phyloP scores from a whole-genome alignment of 2,888 invertebrate species.

The Sisyra terminalis region DNA sequence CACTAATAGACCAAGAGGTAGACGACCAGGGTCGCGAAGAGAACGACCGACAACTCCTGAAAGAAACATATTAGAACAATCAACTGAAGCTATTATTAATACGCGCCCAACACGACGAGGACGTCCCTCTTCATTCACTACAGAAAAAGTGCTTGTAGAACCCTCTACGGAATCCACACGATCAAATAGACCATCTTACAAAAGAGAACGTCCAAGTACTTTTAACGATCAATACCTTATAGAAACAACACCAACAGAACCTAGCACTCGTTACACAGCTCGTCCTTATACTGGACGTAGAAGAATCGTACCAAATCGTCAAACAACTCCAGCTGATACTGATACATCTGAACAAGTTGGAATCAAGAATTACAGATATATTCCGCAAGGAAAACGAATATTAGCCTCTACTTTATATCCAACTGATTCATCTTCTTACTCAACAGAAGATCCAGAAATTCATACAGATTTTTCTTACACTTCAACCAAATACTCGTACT shows the following conservation, averaged over 20 bases:
- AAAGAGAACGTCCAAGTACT: constrained; percentile 10
- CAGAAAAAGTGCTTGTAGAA: constrained; percentile 13
- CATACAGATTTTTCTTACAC: not conserved
- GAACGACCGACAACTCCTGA: no score
- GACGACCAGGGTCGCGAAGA: constrained; percentile 7
- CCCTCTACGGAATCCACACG: constrained; percentile 21
- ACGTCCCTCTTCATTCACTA: constrained; percentile 12
- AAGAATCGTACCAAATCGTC: not conserved
- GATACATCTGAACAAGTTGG: not conserved
- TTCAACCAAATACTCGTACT: no score
- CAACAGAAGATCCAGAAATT: not conserved
- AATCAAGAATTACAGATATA: not conserved
- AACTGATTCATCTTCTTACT: not conserved
- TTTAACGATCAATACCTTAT: constrained; percentile 26
- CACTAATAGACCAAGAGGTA: constrained; percentile 13
- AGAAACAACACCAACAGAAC: constrained; percentile 31
- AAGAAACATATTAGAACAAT: no score
- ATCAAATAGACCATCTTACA: constrained; percentile 16
- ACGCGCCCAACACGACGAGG: constrained; percentile 17
- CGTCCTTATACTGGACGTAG: not conserved
- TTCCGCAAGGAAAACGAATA: constrained; percentile 2
- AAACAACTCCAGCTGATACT: not conserved
- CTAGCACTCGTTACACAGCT: not conserved
- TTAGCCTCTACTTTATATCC: not conserved
- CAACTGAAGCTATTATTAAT: no score